phyloP scores from a whole-genome alignment of 2,113 vertebrate genomes.

The Pleuronectes platessa region DNA sequence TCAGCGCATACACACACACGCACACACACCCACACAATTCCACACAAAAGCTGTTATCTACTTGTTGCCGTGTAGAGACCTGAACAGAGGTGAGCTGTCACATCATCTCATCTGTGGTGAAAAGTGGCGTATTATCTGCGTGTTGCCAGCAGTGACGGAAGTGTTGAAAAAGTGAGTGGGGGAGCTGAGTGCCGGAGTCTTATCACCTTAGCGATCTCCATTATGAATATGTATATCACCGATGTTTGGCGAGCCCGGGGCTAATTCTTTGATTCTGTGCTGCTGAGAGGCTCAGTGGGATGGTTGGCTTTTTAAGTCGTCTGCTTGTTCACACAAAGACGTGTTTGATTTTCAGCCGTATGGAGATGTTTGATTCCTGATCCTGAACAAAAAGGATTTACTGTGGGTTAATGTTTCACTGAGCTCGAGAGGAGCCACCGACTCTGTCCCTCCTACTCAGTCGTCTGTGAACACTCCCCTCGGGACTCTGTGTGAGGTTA shows the following conservation, averaged over 20 bases:
- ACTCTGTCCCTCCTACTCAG: constrained; percentile 56
- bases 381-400: constrained; percentile 74
- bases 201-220: constrained; percentile 60
- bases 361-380: constrained; percentile 72
- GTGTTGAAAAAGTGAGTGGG: constrained; percentile 57
- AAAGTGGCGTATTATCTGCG: constrained; percentile 41
- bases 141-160: constrained; percentile 35
- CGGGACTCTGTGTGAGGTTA: constrained; percentile 45
- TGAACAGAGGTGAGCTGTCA: constrained; percentile 27
- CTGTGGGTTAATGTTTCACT: constrained; percentile 74
- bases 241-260: constrained; percentile 66
- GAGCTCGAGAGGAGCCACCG: constrained; percentile 50
- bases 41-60: constrained; percentile 41
- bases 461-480: constrained; percentile 47
- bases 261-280: constrained; percentile 71
- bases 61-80: constrained; percentile 46
- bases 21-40: constrained; percentile 28
- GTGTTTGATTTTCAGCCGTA: constrained; percentile 69
- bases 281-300: constrained; percentile 68
- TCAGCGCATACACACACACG: constrained; percentile 13
- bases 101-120: constrained; percentile 43
- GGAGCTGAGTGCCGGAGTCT: constrained; percentile 33
- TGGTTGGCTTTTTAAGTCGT: constrained; percentile 65
- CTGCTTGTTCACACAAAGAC: constrained; percentile 67
- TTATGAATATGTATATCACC: constrained; percentile 72